phyloP scores from a whole-genome alignment of 2,888 invertebrate genomes.

The Ephialtes manifestator region DNA sequence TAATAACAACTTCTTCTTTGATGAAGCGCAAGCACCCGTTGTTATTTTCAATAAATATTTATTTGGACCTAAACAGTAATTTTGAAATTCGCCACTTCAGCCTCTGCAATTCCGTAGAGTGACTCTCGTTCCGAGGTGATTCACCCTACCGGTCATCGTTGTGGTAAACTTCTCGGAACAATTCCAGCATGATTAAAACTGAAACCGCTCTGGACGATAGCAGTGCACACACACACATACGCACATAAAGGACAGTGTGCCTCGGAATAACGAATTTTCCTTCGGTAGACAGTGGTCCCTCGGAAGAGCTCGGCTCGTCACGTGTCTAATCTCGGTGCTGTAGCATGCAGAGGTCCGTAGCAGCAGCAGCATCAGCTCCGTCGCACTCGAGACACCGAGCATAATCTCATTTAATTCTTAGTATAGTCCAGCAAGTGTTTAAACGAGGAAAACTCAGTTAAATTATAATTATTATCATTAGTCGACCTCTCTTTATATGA shows the following conservation, averaged over 20 bases:
- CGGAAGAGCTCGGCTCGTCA: slow-evolving; percentile 43
- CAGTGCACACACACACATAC: not conserved
- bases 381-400: slow-evolving; percentile 56
- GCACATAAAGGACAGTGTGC: slow-evolving; percentile 11
- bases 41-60: not conserved
- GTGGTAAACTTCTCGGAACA: slow-evolving; percentile 53
- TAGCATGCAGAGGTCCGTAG: slow-evolving; percentile 40
- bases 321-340: slow-evolving; percentile 60
- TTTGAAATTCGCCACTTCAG: not conserved
- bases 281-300: slow-evolving; percentile 38
- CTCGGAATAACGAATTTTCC: slow-evolving; percentile 49
- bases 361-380: slow-evolving; percentile 2
- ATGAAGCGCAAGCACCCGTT: not conserved
- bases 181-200: slow-evolving; percentile 52
- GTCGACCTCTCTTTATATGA: slow-evolving; percentile 21
- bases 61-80: not conserved
- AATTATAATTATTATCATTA: slow-evolving; percentile 52
- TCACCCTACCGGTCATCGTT: slow-evolving; percentile 25
- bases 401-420: slow-evolving; percentile 67
- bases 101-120: not conserved
- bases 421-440: slow-evolving; percentile 43
- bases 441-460: slow-evolving; percentile 43
- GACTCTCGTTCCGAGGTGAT: slow-evolving; percentile 29
- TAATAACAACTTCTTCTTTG: too few relatives aligned
- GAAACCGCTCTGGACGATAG: slow-evolving; percentile 33